Conservation (phyloP, 2,888 invertebrate species). For the Drosophila neonasuta region DNA sequence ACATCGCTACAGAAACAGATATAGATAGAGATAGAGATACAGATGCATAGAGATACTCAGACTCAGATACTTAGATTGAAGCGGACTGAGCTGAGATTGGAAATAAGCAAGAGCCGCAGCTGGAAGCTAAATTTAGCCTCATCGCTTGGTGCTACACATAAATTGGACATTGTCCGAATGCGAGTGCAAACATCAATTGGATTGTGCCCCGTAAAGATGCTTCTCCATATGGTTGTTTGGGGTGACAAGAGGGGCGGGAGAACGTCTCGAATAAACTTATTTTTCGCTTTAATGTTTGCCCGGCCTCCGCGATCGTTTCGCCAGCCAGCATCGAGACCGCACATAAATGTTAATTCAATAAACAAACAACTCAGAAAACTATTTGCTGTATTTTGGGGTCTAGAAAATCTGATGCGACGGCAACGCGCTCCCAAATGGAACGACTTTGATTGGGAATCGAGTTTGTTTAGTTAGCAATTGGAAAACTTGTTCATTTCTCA, state of each 20-base stretch:
- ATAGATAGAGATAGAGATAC: not conserved
- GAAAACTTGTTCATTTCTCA: constrained; percentile 8
- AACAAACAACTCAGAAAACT: constrained; percentile 72
- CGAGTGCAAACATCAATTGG: constrained; percentile 36
- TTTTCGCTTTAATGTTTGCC: constrained; percentile 24
- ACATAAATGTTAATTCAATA: constrained; percentile 68
- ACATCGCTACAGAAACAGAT: constrained; percentile 1
- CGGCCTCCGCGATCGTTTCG: not conserved
- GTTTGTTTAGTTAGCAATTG: constrained; percentile 23
- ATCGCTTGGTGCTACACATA: constrained; percentile 37
- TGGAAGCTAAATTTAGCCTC: constrained; percentile 43
- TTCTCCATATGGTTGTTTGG: not conserved
- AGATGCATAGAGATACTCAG: not conserved
- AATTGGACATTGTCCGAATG: constrained; percentile 46
- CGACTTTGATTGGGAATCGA: constrained; percentile 33
- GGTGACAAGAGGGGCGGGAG: not conserved
- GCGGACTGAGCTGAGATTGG: constrained; percentile 58
- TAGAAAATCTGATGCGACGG: constrained; percentile 43
- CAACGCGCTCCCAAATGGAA: constrained; percentile 21
- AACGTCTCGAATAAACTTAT: constrained; percentile 1
- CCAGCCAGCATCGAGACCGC: constrained; percentile 7
- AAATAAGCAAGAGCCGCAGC: constrained; percentile 42
- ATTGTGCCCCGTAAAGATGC: constrained; percentile 32
- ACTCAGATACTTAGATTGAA: constrained; percentile 15
- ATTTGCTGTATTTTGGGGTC: constrained; percentile 50